Percentiles rank a stretch among this genome's conserved stretches.
These are phyloP conservation scores for Xiphorhynchus elegans DNA, from an alignment of 2,113 vertebrate species.

Conservation along the genomic window DNA sequence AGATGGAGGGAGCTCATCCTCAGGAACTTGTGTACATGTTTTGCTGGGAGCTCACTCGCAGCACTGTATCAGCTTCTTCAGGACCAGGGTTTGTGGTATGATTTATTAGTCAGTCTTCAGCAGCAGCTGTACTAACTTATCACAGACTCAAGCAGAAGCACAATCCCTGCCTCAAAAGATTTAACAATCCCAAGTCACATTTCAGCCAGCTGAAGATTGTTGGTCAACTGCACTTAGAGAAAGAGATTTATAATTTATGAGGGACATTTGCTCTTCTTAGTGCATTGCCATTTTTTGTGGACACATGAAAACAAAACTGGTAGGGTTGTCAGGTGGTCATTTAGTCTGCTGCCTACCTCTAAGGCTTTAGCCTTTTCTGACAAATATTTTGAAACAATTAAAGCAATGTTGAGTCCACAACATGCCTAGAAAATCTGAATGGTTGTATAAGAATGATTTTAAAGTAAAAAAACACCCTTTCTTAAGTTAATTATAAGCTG, in stretches of 20 bases:
- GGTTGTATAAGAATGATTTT: not conserved
- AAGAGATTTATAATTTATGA: not conserved
- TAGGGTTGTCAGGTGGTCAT: not conserved
- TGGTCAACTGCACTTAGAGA: not conserved
- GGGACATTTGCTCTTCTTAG: not conserved
- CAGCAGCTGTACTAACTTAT: not conserved
- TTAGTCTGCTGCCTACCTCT: not conserved
- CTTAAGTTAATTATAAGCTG: not conserved
- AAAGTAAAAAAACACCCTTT: not conserved
- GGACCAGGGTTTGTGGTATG: not conserved
- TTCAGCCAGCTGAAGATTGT: not conserved
- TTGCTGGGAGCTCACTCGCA: not conserved
- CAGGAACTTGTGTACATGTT: not conserved
- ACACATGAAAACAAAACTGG: not conserved
- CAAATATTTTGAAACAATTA: not conserved
- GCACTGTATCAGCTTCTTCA: not conserved
- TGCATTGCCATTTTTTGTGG: not conserved
- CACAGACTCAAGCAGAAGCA: not conserved
- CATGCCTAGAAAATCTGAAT: not conserved
- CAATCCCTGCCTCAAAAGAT: not conserved
- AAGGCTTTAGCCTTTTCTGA: not conserved
- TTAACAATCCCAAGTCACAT: not conserved
- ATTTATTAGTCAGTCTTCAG: not conserved
- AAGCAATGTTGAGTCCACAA: not conserved
- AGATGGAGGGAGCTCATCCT: not conserved